phyloP scores from a whole-genome alignment of 2,113 vertebrate species.

The Halcyon malimbica region DNA sequence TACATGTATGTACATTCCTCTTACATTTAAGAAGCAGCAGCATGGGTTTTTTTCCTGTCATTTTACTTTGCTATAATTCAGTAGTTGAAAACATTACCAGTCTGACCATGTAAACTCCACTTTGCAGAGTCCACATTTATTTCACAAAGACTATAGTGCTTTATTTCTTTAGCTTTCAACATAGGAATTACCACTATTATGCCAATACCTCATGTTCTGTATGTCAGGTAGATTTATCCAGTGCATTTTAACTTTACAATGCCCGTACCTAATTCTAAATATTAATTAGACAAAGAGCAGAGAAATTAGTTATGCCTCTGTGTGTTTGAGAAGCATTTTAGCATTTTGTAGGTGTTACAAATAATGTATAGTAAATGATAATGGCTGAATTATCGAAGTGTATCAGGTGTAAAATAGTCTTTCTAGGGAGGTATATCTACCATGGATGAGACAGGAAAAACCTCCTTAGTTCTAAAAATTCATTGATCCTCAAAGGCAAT shows the following conservation, averaged over 20 bases:
- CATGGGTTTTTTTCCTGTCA: neutral
- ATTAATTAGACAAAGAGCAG: neutral
- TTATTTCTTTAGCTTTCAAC: neutral
- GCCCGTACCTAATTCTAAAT: neutral
- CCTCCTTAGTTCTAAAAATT: neutral
- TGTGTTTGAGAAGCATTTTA: neutral
- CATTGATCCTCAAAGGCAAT: conserved; percentile 41
- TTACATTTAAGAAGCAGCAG: neutral
- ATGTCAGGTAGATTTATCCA: neutral
- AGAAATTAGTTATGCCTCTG: neutral
- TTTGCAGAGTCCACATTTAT: neutral
- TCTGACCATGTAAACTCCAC: neutral
- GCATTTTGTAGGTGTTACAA: neutral
- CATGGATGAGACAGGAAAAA: neutral
- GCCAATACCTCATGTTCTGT: neutral
- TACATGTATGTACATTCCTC: neutral
- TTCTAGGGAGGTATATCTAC: neutral
- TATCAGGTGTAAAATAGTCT: neutral
- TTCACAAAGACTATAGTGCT: neutral
- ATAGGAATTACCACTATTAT: neutral
- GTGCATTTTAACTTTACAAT: neutral
- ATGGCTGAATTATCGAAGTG: neutral
- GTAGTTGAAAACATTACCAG: neutral
- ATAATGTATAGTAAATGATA: neutral
- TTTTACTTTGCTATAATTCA: neutral